phyloP scores from a whole-genome alignment of 30 jellyfish, hydroid and myxozoan genomes.

The Cassiopea andromeda region DNA sequence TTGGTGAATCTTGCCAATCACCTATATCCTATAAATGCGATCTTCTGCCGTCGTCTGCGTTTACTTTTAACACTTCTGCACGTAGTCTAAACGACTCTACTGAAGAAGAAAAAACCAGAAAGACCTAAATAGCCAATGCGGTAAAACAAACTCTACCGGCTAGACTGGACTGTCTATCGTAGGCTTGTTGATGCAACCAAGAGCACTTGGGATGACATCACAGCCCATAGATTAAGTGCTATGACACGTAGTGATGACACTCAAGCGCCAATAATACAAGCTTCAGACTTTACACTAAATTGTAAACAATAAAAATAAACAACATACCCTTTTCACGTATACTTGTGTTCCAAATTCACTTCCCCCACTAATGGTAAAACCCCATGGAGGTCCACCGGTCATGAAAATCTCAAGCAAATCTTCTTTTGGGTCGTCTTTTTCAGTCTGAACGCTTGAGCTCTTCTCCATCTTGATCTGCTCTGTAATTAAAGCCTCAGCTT shows the following conservation, averaged over 20 bases:
- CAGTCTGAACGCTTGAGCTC: not conserved
- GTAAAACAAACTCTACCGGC: not conserved
- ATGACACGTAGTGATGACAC: not conserved
- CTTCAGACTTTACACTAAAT: conserved; percentile 4
- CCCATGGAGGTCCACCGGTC: conserved; percentile 98
- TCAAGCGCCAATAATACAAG: not conserved
- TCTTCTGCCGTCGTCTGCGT: no score
- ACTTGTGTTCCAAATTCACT: conserved; percentile 82
- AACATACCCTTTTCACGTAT: conserved; percentile 70
- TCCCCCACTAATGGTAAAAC: conserved; percentile 89
- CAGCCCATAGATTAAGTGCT: not conserved
- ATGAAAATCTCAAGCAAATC: conserved; percentile 47
- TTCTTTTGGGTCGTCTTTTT: conserved; percentile 16
- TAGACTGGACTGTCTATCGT: not conserved
- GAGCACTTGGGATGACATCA: not conserved
- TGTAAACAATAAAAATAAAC: conserved; percentile 9
- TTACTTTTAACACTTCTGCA: no score
- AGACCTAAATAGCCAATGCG: no score
- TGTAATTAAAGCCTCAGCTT: conserved; percentile 30
- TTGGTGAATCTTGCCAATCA: no score
- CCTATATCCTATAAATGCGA: no score
- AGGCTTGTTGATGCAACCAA: not conserved
- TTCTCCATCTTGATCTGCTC: conserved; percentile 39
- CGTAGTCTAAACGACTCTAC: no score
- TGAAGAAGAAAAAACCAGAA: no score